A percentile compares a stretch with the other conserved stretches of the same genome.
Conservation (phyloP, 1,140 invertebrate species). For the Hetaerina americana region DNA sequence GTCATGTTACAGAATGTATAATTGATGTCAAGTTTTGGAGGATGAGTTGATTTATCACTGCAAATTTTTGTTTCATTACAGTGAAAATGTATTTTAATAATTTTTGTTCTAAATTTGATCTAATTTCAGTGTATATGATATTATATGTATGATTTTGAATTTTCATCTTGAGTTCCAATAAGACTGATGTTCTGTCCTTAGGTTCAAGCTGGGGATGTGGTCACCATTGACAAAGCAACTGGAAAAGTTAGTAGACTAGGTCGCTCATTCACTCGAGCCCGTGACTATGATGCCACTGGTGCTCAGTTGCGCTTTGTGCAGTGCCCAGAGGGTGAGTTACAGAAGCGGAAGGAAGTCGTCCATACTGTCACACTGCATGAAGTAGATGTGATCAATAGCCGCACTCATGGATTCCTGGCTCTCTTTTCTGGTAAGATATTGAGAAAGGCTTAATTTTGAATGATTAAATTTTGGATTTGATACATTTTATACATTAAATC, state of each 20-base stretch:
- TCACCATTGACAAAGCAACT: constrained; percentile 95
- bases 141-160: too few relatives aligned
- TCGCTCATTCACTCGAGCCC: constrained; percentile 84
- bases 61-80: too few relatives aligned
- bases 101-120: not conserved
- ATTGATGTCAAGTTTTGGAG: too few relatives aligned
- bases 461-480: too few relatives aligned
- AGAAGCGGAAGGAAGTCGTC: constrained; percentile 97
- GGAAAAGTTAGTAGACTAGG: constrained; percentile 94
- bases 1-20: too few relatives aligned
- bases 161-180: too few relatives aligned
- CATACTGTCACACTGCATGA: constrained; percentile 98
- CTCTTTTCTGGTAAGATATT: constrained; percentile 71
- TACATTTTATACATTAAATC: too few relatives aligned
- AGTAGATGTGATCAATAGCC: constrained; percentile 94
- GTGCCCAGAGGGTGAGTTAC: constrained; percentile 95
- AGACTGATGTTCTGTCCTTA: too few relatives aligned
- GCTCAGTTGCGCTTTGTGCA: constrained; percentile 88
- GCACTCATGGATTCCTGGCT: constrained; percentile 94
- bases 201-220: constrained; percentile 91
- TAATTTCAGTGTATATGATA: too few relatives aligned
- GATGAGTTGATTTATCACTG: too few relatives aligned
- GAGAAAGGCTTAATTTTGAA: too few relatives aligned
- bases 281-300: constrained; percentile 96
- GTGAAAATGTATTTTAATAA: constrained; percentile 1